Evolutionary conservation across 2,888 invertebrate species (phyloP), one percentile per base, ranked within the genome.

Genomic region (Elgonia sp.): DNA sequence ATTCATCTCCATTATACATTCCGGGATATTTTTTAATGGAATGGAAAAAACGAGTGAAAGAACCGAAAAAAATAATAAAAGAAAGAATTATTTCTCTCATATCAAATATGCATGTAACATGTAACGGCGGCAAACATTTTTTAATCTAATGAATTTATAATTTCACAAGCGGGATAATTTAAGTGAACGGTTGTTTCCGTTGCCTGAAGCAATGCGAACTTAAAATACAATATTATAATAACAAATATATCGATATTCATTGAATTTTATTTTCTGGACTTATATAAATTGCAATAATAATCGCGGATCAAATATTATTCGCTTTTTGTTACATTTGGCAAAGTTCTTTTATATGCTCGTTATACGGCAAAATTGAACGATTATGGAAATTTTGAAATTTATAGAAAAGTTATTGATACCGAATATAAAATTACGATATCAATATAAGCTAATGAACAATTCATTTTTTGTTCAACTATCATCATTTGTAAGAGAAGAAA

Each of bases 161-260:
- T 70, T 70, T 39, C 20, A 5, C 6, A 55, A 70, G 39, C 39
- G 39, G 39, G 55, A 55, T 70, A 53, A 70, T 70, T 70, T 39
- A 50, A 69, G 69, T 29, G 53, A 69, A 9, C 37, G 2, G 39
- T 39, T 18, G 55, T 55, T 70, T 70, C 70, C 55, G 70, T 70
- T 69, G 69, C 50, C 46, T 50, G 29, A 14, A 69, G 37, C 29
- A 18, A 37, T 12, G 55, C 37, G 53, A 40, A 72, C 57, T 20
- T 72, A 40, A 57, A 72, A 72, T 57, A 40, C 20, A 20, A 53
- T 39, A 40, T 37, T 9, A 39, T 40, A 40, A 57, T 72, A 72
- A 72, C 42, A 69, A 55, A 39, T 55, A 18, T 50, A 70, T 70
- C 57, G 72, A 72, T 72, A 72, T 72, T 21, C 72, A 57, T 20